phyloP scores from a whole-genome alignment of 2,797 vertebrate genomes.

The Naso thynnoides region DNA sequence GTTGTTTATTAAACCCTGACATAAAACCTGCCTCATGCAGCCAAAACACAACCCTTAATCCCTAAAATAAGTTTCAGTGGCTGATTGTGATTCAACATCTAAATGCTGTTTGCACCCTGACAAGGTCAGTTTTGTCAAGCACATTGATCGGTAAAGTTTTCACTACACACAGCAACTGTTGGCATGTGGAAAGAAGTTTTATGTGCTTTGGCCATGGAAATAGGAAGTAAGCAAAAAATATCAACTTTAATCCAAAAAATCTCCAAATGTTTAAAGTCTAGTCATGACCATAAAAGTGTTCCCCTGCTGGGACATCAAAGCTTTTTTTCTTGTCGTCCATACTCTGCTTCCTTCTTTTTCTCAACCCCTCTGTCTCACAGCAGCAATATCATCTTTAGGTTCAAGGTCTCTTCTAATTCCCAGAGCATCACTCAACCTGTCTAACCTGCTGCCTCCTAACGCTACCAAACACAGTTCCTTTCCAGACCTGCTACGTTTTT shows the following conservation, averaged over 20 bases:
- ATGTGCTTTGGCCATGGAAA: constrained; percentile 34
- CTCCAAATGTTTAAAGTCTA: constrained; percentile 40
- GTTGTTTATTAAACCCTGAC: constrained; percentile 23
- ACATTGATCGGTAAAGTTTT: neutral
- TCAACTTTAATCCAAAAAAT: constrained; percentile 18
- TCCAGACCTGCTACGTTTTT: constrained; percentile 7
- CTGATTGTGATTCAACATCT: constrained; percentile 4
- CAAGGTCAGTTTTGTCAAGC: neutral
- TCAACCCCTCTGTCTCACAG: constrained; percentile 33
- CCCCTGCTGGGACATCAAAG: constrained; percentile 37
- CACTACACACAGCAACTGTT: neutral
- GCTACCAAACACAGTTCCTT: constrained; percentile 15
- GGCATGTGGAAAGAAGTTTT: constrained; percentile 1
- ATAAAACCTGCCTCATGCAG: constrained; percentile 14
- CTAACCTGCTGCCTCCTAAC: constrained; percentile 45
- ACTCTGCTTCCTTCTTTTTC: constrained; percentile 9
- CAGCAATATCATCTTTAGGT: constrained; percentile 42
- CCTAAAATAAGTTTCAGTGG: constrained; percentile 7
- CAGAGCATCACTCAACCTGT: constrained; percentile 55
- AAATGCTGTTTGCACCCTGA: neutral
- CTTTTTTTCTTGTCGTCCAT: constrained; percentile 36
- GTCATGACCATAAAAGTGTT: constrained; percentile 61
- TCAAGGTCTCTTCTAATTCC: constrained; percentile 55
- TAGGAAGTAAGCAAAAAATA: constrained; percentile 2
- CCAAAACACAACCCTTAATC: neutral